phyloP scores from a whole-genome alignment of 2,888 invertebrate genomes.

The Limenitis arthemis region DNA sequence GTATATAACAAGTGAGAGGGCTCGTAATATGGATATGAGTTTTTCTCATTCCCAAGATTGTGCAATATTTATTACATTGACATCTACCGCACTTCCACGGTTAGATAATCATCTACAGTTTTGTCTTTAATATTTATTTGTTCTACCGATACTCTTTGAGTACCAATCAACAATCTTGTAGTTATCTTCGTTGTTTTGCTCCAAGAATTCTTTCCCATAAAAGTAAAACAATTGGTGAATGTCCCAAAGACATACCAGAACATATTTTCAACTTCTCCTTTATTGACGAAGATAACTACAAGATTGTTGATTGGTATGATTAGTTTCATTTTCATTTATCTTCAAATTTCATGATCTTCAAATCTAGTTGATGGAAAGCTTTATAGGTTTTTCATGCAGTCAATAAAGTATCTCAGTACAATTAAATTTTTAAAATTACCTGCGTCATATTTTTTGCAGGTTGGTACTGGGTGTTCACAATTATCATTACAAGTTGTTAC shows the following conservation, averaged over 20 bases:
- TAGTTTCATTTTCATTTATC: too few relatives aligned
- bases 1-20: slow-evolving; percentile 73
- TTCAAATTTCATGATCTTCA: too few relatives aligned
- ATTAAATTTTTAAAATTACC: too few relatives aligned
- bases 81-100: slow-evolving; percentile 86
- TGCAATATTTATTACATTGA: slow-evolving; percentile 81
- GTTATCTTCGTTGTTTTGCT: slow-evolving; percentile 77
- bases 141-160: too few relatives aligned
- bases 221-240: slow-evolving; percentile 86
- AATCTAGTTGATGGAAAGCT: too few relatives aligned
- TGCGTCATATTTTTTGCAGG: slow-evolving; percentile 50
- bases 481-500: slow-evolving; percentile 87
- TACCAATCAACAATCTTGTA: slow-evolving; percentile 81
- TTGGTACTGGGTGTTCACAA: slow-evolving; percentile 89
- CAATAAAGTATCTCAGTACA: too few relatives aligned
- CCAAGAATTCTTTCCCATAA: slow-evolving; percentile 79
- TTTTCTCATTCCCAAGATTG: slow-evolving; percentile 81
- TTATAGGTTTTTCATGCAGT: too few relatives aligned
- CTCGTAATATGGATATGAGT: slow-evolving; percentile 72
- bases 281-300: too few relatives aligned
- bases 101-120: slow-evolving; percentile 19
- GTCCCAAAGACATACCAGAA: slow-evolving; percentile 92
- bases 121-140: too few relatives aligned
- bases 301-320: too few relatives aligned
- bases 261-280: slow-evolving; percentile 85